Evolutionary conservation across 2,113 vertebrate genomes (phyloP).

Genomic region (Oncorhynchus keta): DNA sequence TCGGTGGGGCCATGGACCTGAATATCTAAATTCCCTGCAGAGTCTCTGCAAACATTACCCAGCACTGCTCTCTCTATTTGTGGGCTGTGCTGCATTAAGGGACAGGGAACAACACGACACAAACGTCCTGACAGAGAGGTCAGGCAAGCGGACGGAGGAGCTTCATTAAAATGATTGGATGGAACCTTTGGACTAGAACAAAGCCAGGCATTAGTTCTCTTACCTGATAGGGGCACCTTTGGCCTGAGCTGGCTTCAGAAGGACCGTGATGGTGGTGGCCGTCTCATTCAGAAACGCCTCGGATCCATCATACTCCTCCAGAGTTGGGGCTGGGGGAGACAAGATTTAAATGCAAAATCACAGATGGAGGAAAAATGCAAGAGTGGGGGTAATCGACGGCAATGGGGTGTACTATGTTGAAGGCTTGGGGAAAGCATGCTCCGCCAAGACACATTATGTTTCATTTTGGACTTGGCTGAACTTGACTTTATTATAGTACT

Average conservation of each 20-base stretch:
- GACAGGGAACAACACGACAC: neutral
- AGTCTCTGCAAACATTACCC: neutral
- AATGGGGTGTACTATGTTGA: neutral
- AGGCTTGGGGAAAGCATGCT: too few species aligned
- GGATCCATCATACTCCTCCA: slow-evolving; percentile 92
- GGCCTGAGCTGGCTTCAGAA: slow-evolving; percentile 94
- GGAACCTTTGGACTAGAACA: neutral
- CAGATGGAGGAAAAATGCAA: neutral
- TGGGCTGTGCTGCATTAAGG: too few species aligned
- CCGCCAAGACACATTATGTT: too few species aligned
- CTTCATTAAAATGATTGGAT: neutral
- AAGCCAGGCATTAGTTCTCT: slow-evolving; percentile 20
- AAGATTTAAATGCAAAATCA: neutral
- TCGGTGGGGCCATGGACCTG: slow-evolving; percentile 27
- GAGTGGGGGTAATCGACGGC: neutral
- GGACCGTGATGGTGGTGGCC: slow-evolving; percentile 94
- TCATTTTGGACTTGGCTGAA: too few species aligned
- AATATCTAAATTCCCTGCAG: slow-evolving; percentile 32
- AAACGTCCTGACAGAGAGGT: too few species aligned
- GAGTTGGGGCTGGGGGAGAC: slow-evolving; percentile 74
- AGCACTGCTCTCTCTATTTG: too few species aligned
- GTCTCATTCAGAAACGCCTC: slow-evolving; percentile 97
- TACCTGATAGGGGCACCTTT: slow-evolving; percentile 98
- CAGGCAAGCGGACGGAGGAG: neutral
- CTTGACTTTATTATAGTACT: too few species aligned